phyloP scores from a whole-genome alignment of 2,797 vertebrate genomes.

The Masticophis lateralis region DNA sequence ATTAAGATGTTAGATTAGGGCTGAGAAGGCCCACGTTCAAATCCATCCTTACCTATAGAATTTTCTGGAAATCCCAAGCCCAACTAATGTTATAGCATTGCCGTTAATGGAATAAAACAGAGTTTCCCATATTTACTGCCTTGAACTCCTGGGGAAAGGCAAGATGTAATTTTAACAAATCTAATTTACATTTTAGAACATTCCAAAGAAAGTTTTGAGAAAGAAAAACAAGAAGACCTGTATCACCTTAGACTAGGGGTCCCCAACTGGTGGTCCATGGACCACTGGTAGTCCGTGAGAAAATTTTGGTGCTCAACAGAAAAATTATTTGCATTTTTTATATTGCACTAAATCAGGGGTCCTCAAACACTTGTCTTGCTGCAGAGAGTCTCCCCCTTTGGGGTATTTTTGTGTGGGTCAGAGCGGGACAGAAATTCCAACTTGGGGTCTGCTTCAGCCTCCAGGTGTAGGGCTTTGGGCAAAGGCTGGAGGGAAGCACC shows the following conservation, averaged over 20 bases:
- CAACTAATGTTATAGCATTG: neutral
- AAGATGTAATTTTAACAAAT: neutral
- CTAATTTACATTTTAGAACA: neutral
- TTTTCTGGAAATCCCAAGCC: neutral
- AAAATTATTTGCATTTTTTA: too few relatives aligned
- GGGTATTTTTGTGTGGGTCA: too few relatives aligned
- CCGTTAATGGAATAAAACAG: neutral
- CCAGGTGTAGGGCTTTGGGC: too few relatives aligned
- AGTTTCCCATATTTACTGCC: neutral
- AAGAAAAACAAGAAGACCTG: neutral
- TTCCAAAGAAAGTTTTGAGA: neutral
- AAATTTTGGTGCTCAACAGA: too few relatives aligned
- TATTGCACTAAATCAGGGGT: too few relatives aligned
- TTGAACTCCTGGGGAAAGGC: neutral
- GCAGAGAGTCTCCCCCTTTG: too few relatives aligned
- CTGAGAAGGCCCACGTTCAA: neutral
- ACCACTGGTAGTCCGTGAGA: too few relatives aligned
- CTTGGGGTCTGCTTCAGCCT: too few relatives aligned
- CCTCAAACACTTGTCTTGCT: too few relatives aligned
- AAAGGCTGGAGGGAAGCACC: too few relatives aligned
- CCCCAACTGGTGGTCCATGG: too few relatives aligned
- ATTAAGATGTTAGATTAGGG: neutral
- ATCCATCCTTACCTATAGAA: neutral
- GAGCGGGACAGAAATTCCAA: too few relatives aligned
- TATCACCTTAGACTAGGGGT: neutral